Base-by-base conservation (phyloP, 1,140 invertebrate species). In the Drosophila lini region DNA sequence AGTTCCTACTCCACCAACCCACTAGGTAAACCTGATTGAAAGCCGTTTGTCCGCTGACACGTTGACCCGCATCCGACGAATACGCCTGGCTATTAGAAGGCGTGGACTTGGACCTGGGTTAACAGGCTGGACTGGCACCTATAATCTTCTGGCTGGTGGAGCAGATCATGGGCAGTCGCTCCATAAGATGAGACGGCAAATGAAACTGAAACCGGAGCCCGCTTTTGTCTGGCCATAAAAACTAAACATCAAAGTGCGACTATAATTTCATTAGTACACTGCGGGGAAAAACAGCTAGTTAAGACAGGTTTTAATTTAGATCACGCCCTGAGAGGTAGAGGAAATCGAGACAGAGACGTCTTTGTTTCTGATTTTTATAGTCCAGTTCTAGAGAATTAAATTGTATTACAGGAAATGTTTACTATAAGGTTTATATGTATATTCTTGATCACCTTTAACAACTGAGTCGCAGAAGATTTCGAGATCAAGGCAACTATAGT, bases 41-140 rank as follows among this genome's bases (percentile, higher is more conserved):
- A 68, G 61, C 65, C 61, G 64, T 68, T 63, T 40, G 3, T n/a
- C 36, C 45, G 38, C 31, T 68, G 65, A 70, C 67, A 56, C 67
- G 38, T 41, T 71, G 65, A 71, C 65, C 65, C 52, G 38, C 65
- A 69, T 68, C 36, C 44, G 15, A 25, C 58, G 19, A 44, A 22
- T 19, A 55, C 10, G 8, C 52, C 32, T 32, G 34, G 34, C 2
- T 32, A 48, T 58, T 71, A 53, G 28, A 44, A 16, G 45, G 19
- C 38, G 31, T 45, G 52, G 44, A 71, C 65, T 71, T 71, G 52
- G 67, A 71, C 52, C 68, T n/a, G 8, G 44, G 36, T 15, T 71
- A 34, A 34, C 61, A 31, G 31, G 36, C 28, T 19, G 52, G 34
- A 28, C 25, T 45, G 34, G 13, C 52, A 58, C 48, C 67, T 47